Conservation (phyloP, 2,888 invertebrate species). For the Pseudanteris insignis region DNA sequence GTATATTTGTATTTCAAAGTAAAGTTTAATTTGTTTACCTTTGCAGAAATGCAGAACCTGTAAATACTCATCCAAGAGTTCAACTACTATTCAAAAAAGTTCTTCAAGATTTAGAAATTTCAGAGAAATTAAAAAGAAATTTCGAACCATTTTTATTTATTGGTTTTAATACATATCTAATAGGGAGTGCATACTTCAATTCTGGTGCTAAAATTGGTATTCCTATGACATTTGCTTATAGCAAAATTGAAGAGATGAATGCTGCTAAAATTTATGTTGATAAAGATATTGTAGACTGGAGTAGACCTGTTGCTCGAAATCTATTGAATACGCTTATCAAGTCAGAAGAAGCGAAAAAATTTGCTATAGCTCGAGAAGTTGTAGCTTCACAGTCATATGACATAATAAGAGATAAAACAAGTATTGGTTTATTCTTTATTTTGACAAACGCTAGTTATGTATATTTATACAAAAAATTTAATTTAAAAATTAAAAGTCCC, state of each 20-base stretch:
- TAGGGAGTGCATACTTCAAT: slow-evolving; percentile 69
- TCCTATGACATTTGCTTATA: slow-evolving; percentile 76
- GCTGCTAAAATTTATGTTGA: slow-evolving; percentile 71
- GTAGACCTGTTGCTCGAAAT: slow-evolving; percentile 71
- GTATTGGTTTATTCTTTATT: background rate
- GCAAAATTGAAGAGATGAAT: slow-evolving; percentile 66
- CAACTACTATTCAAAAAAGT: slow-evolving; percentile 67
- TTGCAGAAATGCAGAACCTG: slow-evolving; percentile 2
- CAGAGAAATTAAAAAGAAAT: slow-evolving; percentile 67
- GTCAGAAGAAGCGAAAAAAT: slow-evolving; percentile 82
- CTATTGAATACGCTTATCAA: slow-evolving; percentile 76
- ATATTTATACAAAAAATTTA: background rate
- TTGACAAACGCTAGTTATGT: background rate
- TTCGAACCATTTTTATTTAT: slow-evolving; percentile 76
- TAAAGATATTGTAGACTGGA: slow-evolving; percentile 74
- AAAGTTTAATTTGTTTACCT: no score
- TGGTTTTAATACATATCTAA: slow-evolving; percentile 79
- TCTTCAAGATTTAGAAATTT: slow-evolving; percentile 71
- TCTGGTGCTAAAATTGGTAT: slow-evolving; percentile 78
- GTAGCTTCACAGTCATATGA: slow-evolving; percentile 61
- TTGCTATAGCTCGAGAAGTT: slow-evolving; percentile 82
- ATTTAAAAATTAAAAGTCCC: background rate
- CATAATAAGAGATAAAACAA: background rate
- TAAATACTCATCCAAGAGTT: slow-evolving; percentile 5
- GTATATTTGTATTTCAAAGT: no score